phyloP scores from a whole-genome alignment of 2,888 invertebrate species.

The Dioctria rufipes region DNA sequence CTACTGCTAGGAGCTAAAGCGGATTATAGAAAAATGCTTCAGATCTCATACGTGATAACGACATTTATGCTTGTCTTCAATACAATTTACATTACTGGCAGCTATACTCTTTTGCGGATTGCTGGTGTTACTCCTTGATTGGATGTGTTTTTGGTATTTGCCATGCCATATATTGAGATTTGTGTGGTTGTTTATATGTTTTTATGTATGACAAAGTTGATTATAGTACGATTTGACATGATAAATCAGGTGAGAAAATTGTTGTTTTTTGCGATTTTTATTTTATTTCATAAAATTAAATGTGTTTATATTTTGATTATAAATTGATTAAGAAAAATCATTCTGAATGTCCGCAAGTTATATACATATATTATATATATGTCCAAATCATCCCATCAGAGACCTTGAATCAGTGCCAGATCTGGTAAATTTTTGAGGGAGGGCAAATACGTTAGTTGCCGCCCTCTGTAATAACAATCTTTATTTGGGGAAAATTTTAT shows the following conservation, averaged over 20 bases:
- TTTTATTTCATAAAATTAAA: no score
- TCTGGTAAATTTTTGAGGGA: no score
- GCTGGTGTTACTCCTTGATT: conserved; percentile 67
- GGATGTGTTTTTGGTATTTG: conserved; percentile 68
- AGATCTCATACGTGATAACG: conserved; percentile 65
- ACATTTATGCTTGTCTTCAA: conserved; percentile 67
- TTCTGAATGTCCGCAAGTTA: no score
- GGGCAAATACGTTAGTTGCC: no score
- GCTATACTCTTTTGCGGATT: conserved; percentile 65
- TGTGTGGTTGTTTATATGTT: conserved; percentile 69
- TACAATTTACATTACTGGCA: conserved; percentile 66
- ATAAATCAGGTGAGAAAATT: conserved; percentile 65
- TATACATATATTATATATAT: no score
- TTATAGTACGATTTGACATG: conserved; percentile 67
- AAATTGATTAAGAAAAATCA: no score
- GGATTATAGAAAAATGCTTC: conserved; percentile 65
- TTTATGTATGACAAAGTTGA: conserved; percentile 65
- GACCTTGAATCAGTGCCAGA: no score
- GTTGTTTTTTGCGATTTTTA: no score
- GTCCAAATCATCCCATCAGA: no score
- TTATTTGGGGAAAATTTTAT: no score
- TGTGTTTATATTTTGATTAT: no score
- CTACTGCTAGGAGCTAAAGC: conserved; percentile 65
- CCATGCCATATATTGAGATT: conserved; percentile 68
- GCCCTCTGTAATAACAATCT: no score